Conservation (phyloP, 2,888 invertebrate genomes). For the Sylvicola cinctus region DNA sequence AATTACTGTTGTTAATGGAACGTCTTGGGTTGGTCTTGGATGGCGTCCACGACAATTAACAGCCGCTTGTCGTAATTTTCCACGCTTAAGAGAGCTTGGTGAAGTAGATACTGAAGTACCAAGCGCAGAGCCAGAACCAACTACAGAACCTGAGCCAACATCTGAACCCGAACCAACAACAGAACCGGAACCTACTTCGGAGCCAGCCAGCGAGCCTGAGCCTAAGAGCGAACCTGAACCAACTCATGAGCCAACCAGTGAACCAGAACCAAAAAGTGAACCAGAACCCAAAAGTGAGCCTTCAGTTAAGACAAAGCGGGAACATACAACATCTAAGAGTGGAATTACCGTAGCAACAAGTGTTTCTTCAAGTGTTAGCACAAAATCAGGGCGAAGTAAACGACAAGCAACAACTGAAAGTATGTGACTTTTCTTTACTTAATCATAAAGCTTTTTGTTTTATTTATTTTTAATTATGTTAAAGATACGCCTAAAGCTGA, state of each 20-base stretch:
- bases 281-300: constrained; percentile 24
- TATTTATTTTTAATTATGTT: too few relatives aligned
- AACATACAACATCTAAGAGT: constrained; percentile 18
- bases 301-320: constrained; percentile 22
- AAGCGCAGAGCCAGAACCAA: constrained; percentile 6
- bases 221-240: constrained; percentile 16
- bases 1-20: constrained; percentile 69
- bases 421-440: constrained; percentile 2
- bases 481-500: constrained; percentile 17
- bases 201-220: constrained; percentile 14
- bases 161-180: constrained; percentile 23
- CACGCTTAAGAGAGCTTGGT: constrained; percentile 32
- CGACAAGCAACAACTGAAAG: constrained; percentile 3
- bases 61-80: constrained; percentile 61
- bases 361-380: constrained; percentile 40
- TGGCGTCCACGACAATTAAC: constrained; percentile 68
- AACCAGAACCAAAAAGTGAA: constrained; percentile 16
- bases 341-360: constrained; percentile 50
- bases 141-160: constrained; percentile 17
- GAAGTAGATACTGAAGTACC: constrained; percentile 11
- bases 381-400: constrained; percentile 18
- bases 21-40: constrained; percentile 73
- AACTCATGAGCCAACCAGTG: constrained; percentile 13
- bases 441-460: too few relatives aligned
- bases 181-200: constrained; percentile 18